Base-by-base conservation (phyloP, 2,888 invertebrate genomes). In the Gari tellinella region DNA sequence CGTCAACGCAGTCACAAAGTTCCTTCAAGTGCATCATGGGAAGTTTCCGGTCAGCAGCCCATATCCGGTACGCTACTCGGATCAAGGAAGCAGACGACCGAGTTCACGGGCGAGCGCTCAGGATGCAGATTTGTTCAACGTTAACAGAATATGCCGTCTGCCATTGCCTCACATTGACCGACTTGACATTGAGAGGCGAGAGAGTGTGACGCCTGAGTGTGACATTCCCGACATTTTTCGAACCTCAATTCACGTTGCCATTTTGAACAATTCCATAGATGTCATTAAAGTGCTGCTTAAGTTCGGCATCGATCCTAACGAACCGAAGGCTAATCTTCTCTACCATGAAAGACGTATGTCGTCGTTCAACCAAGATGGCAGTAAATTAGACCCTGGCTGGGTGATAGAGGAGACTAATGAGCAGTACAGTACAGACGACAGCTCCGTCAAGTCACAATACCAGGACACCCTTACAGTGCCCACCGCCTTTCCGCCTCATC, bases 221-320 rank as follows among this genome's bases (percentile, higher is more conserved):
- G 92, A 92, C 40, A 89, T 90, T 45, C 92, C 93, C 3, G 88
- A 92, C 52, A 92, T 93, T 64, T 93, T 94, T 87, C 91, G 92
- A 70, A 93, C 93, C 85, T 93, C 94, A 43, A 90, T 94, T 23
- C 94, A 94, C 89, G 82, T 90, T n/a, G 94, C 94, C n/a, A 93
- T 94, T 55, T 93, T 93, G 75, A 92, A 94, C 87, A 93, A 93
- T 56, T 93, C 94, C 19, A 88, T 93, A 40, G 94, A 94, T 78
- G 94, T 93, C 17, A 91, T 93, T 4, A 89, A 93, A 38, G 91
- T 94, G 26, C 91, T 94, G 46, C 92, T 94, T 51, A 93, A 93
- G 56, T 93, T 93, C 85, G 93, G 93, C 40, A 91, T 94, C 61
- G 94, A 94, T 81, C 94, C 94, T 1, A 94, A 94, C 87, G 92